A percentile compares a stretch with the other conserved stretches of the same genome.
Conservation (phyloP, 2,888 invertebrate genomes). For the Antheraea assamensis region DNA sequence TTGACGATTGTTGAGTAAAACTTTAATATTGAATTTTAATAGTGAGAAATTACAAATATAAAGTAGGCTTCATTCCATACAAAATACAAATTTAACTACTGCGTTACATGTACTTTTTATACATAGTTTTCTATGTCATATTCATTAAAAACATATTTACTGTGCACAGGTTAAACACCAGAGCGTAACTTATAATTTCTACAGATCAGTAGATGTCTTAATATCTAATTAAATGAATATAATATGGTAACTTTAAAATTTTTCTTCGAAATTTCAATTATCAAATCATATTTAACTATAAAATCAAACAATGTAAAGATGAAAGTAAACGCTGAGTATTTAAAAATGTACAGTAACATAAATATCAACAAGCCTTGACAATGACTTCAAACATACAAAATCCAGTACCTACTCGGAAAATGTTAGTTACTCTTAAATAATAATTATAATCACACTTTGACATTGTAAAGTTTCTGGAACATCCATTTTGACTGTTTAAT, state of each 20-base stretch:
- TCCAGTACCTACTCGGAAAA: slow-evolving; percentile 66
- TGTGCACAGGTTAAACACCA: background rate
- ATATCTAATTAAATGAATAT: slow-evolving; percentile 25
- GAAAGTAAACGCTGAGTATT: slow-evolving; percentile 13
- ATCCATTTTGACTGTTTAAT: slow-evolving; percentile 75
- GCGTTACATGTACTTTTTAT: background rate
- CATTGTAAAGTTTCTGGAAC: slow-evolving; percentile 81
- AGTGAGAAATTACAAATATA: background rate
- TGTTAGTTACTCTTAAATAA: slow-evolving; percentile 72
- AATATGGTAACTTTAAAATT: slow-evolving; percentile 41
- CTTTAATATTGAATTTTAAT: background rate
- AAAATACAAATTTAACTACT: background rate
- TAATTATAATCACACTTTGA: slow-evolving; percentile 80
- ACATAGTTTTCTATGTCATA: background rate
- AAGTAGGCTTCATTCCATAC: background rate
- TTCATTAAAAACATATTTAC: background rate
- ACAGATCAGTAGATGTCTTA: slow-evolving; percentile 36
- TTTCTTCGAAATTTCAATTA: slow-evolving; percentile 14
- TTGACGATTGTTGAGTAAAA: background rate
- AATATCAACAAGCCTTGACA: slow-evolving; percentile 47
- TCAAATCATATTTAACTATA: slow-evolving; percentile 20
- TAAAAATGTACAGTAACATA: slow-evolving; percentile 3
- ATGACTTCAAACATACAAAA: slow-evolving; percentile 74
- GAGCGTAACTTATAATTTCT: background rate
- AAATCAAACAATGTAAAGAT: slow-evolving; percentile 22